These are phyloP conservation scores for Eristalis intricaria DNA, from an alignment of 2,888 invertebrate genomes.

Conservation along the genomic window DNA sequence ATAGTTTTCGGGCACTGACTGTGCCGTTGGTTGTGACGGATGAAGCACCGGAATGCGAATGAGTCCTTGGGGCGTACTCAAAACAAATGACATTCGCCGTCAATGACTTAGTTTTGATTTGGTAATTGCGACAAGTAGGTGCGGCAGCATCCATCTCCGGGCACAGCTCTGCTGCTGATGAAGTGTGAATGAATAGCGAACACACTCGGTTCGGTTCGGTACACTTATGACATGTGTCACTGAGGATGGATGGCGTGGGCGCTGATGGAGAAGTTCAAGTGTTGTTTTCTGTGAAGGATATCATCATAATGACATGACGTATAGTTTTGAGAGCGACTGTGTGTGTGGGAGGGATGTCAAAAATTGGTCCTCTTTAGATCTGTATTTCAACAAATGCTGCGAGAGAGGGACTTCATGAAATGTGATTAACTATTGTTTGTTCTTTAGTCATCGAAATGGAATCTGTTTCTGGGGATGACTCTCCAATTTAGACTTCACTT, in stretches of 20 bases:
- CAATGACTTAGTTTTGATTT: constrained; percentile 38
- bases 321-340: neutral
- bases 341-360: neutral
- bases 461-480: no score
- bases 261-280: neutral
- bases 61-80: constrained; percentile 17
- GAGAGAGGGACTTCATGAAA: no score
- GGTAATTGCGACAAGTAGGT: constrained; percentile 16
- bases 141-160: neutral
- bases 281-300: neutral
- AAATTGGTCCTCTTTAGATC: no score
- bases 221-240: neutral
- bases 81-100: constrained; percentile 41
- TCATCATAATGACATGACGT: neutral
- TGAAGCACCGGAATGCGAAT: neutral
- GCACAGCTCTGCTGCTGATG: neutral
- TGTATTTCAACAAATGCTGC: no score
- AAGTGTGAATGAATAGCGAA: neutral
- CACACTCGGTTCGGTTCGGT: neutral
- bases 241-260: neutral
- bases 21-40: neutral
- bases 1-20: neutral
- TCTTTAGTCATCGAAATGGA: no score
- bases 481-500: no score
- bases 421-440: no score